phyloP scores from a whole-genome alignment of 2,797 vertebrate species.

The Poecilia picta region DNA sequence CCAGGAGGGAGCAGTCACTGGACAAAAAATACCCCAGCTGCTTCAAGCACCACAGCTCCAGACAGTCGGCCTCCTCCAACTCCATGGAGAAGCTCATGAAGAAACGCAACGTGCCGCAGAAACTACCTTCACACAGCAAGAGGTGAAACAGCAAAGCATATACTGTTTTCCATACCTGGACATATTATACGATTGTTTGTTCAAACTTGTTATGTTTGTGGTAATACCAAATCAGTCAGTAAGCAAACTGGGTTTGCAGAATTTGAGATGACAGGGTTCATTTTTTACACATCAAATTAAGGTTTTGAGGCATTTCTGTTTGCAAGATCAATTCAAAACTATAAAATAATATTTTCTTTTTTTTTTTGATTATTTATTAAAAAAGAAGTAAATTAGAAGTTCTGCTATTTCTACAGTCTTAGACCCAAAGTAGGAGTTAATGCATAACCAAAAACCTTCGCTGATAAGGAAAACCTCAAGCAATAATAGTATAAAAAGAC shows the following conservation, averaged over 20 bases:
- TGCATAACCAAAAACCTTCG: not conserved
- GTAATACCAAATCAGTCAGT: not conserved
- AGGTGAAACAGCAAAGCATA: conserved; percentile 75
- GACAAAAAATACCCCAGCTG: conserved; percentile 93
- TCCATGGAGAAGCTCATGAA: conserved; percentile 97
- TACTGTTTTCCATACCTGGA: not conserved
- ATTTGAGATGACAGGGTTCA: not conserved
- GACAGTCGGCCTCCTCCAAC: conserved; percentile 88
- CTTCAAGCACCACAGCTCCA: conserved; percentile 86
- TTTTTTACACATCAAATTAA: not conserved
- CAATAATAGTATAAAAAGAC: not conserved
- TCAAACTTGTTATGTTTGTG: not conserved
- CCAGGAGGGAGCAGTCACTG: conserved; percentile 93
- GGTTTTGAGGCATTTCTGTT: not conserved
- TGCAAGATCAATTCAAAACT: not conserved
- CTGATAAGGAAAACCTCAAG: not conserved
- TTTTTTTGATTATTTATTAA: not conserved
- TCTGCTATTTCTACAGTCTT: not conserved
- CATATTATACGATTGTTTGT: not conserved
- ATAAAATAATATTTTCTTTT: not conserved
- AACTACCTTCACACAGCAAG: conserved; percentile 90
- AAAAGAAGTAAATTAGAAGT: not conserved
- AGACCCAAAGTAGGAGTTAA: not conserved
- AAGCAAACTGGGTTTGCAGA: not conserved
- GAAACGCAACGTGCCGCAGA: conserved; percentile 93